Base-by-base conservation (phyloP, 2,888 invertebrate genomes). In the Oconnorella tubifera region DNA sequence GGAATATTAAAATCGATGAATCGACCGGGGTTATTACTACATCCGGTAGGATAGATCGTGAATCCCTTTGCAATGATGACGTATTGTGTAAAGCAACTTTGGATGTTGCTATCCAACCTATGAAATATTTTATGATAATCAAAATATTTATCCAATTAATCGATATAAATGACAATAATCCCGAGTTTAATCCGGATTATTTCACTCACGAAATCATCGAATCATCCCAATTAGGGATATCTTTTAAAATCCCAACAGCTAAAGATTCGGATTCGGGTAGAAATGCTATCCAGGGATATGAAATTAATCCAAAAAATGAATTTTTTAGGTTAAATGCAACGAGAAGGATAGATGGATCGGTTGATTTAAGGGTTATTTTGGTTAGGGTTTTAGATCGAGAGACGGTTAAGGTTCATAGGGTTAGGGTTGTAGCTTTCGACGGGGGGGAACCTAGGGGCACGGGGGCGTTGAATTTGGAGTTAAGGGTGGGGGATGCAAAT, bases 361-460 rank as follows among this genome's bases (percentile, higher is more conserved):
- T 58, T 10, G 66, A 68, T 6, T 27, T 70, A 6, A 33, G 59
- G n/a, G 29, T 68, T 28, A 55, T 66, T 14, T 57, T 70, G 23
- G 40, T 40, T n/a, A 55, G 53, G 48, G n/a, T 31, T 4, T 31
- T 72, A n/a, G 69, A 72, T 59, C 58, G 72, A 6, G 72, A 72
- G 56, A 50, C 40, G 31, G 40, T 56, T 14, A 65, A 64, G 31
- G 28, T 29, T n/a, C 67, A 92, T 82, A 87, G 88, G 74, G 82
- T 96, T 71, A 91, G 90, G 78, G 87, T 96, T 53, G 89, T 90
- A 19, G 95, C 94, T 2, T 89, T 87, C 56, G 96, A 96, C 80
- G 92, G 92, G 0, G 92, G 89, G 0, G 91, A 91, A 1, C 82
- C 69, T 1, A 61, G 64, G 2, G 64, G 56, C 57, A 50, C 64